phyloP scores from a whole-genome alignment of 2,113 vertebrate genomes.

The Ictalurus furcatus region DNA sequence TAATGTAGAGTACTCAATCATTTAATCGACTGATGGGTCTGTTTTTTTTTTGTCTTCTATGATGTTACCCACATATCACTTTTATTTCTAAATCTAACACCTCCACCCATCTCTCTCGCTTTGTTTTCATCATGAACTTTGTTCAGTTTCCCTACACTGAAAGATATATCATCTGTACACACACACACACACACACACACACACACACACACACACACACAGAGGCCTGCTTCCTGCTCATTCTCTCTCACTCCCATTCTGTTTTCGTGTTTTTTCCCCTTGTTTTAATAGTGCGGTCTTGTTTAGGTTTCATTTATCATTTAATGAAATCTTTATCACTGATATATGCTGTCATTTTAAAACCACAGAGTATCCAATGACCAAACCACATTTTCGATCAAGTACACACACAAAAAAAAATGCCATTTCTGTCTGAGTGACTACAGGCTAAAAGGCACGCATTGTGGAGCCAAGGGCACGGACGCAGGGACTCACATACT shows the following conservation, averaged over 20 bases:
- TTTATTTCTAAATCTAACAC: not conserved
- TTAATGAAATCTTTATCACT: not conserved
- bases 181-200: slow-evolving; percentile 14
- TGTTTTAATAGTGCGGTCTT: not conserved
- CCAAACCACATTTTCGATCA: not conserved
- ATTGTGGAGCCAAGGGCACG: slow-evolving; percentile 45
- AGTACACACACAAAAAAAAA: no score
- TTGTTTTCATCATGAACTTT: slow-evolving; percentile 24
- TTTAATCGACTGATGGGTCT: not conserved
- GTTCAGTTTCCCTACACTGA: not conserved
- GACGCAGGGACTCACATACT: not conserved
- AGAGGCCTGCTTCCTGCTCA: not conserved
- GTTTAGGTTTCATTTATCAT: not conserved
- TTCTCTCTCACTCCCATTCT: not conserved
- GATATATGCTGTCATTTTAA: slow-evolving; percentile 2
- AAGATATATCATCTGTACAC: slow-evolving; percentile 16
- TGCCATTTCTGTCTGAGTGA: slow-evolving; percentile 22
- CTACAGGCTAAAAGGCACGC: slow-evolving; percentile 31
- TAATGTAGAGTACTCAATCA: slow-evolving; percentile 9
- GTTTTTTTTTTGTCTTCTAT: not conserved
- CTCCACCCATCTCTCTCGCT: not conserved
- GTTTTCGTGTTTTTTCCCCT: not conserved
- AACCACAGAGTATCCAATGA: slow-evolving; percentile 24
- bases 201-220: slow-evolving; percentile 5
- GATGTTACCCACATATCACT: not conserved